Evolutionary conservation across 2,113 vertebrate genomes (phyloP).

Genomic region (Hippocampus comes): DNA sequence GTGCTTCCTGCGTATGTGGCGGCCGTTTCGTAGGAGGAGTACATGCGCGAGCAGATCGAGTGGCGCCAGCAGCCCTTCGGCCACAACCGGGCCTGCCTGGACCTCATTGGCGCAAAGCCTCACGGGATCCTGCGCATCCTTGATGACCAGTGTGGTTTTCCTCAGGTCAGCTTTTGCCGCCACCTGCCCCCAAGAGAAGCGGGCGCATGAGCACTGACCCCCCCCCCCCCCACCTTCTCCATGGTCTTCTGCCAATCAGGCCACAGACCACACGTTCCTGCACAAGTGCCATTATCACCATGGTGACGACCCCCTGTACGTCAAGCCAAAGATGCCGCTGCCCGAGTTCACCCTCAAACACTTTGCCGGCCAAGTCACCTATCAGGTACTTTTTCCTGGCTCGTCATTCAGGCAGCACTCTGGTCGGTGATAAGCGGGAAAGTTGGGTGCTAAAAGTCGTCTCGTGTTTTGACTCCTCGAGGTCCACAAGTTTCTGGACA

Average conservation of each 20-base stretch:
- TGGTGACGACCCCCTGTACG: slow-evolving; percentile 81
- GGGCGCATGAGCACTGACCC: background rate
- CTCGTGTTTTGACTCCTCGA: slow-evolving; percentile 45
- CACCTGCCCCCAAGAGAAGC: background rate
- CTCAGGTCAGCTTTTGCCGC: slow-evolving; percentile 77
- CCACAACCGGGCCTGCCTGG: slow-evolving; percentile 89
- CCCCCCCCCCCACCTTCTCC: background rate
- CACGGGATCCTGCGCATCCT: slow-evolving; percentile 93
- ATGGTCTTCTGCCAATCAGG: slow-evolving; percentile 63
- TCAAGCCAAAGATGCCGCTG: slow-evolving; percentile 94
- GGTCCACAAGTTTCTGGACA: slow-evolving; percentile 96
- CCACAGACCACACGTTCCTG: slow-evolving; percentile 97
- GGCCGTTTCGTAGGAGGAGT: slow-evolving; percentile 82
- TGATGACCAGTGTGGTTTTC: slow-evolving; percentile 94
- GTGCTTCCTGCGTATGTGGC: no score
- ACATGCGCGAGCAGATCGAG: slow-evolving; percentile 86
- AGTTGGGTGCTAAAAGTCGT: background rate
- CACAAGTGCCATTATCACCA: slow-evolving; percentile 99
- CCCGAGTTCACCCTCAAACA: slow-evolving; percentile 95
- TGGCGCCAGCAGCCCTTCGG: slow-evolving; percentile 87
- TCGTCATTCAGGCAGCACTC: background rate
- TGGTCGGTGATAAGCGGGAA: background rate
- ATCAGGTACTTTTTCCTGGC: slow-evolving; percentile 78
- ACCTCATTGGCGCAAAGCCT: slow-evolving; percentile 92
- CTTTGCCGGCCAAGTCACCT: slow-evolving; percentile 93